Conservation (phyloP, 2,797 vertebrate genomes). For the Molossus molossus region DNA sequence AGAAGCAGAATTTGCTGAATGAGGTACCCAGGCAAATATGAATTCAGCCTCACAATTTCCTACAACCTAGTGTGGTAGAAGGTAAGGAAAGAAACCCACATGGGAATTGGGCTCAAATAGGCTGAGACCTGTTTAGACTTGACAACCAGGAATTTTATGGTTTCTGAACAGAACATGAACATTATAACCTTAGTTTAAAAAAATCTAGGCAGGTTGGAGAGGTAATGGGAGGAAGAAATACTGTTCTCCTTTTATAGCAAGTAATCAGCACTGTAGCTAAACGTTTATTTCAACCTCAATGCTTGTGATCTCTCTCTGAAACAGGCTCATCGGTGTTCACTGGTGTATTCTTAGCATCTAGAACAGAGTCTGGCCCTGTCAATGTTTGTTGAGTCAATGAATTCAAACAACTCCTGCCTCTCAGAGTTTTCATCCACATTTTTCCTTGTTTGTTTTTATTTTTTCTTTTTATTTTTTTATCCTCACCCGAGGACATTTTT, state of each 20-base stretch:
- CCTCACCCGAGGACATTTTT: too few relatives aligned
- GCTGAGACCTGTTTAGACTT: not conserved
- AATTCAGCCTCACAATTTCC: slow-evolving; percentile 1
- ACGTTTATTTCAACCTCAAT: not conserved
- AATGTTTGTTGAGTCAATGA: not conserved
- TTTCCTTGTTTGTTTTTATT: not conserved
- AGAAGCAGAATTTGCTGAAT: not conserved
- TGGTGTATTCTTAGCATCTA: not conserved
- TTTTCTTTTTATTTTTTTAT: too few relatives aligned
- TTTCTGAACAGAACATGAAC: not conserved
- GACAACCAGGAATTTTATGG: not conserved
- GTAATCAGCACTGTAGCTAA: not conserved
- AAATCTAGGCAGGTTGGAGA: not conserved
- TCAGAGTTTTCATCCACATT: not conserved
- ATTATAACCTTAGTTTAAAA: not conserved
- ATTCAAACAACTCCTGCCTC: not conserved
- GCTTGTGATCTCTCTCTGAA: not conserved
- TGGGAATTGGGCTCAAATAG: not conserved
- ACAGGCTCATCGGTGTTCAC: not conserved
- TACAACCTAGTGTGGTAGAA: not conserved
- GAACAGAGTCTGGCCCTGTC: not conserved
- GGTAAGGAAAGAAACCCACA: not conserved
- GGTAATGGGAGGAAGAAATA: not conserved
- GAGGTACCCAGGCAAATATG: not conserved
- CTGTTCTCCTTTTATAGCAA: not conserved